phyloP scores from a whole-genome alignment of 1,140 invertebrate species.

The Aradophagus sp. region DNA sequence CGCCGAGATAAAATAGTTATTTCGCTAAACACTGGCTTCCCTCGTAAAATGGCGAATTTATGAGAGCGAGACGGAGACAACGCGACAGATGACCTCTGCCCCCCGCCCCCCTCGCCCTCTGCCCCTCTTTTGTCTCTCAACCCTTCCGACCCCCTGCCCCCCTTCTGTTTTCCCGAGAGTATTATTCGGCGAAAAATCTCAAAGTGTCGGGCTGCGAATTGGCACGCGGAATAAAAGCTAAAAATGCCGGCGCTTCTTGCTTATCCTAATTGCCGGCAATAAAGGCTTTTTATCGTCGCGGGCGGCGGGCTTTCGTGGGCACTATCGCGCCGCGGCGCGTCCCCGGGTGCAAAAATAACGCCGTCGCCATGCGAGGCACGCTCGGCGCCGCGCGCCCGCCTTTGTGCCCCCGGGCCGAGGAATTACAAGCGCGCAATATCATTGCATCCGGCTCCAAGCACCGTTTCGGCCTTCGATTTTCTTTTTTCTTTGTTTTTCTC shows the following conservation, averaged over 20 bases:
- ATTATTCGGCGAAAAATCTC: conserved; percentile 6
- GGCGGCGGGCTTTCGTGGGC: no score
- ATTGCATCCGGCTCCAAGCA: no score
- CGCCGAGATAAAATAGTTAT: conserved; percentile 47
- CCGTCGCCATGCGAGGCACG: conserved; percentile 15
- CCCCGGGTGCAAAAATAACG: conserved; percentile 39
- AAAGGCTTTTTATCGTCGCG: conserved; percentile 29
- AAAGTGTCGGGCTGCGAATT: conserved; percentile 23
- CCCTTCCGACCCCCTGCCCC: neutral
- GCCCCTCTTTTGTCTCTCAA: neutral
- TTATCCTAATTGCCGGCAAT: conserved; percentile 50
- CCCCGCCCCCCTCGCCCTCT: neutral
- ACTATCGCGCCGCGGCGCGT: conserved; percentile 8
- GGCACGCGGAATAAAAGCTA: conserved; percentile 28
- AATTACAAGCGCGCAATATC: no score
- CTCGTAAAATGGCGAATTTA: conserved; percentile 49
- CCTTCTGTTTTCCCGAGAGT: neutral
- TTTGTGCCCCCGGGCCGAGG: no score
- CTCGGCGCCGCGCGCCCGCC: no score
- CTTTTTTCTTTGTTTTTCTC: no score
- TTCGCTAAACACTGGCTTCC: conserved; percentile 35
- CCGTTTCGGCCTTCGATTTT: no score
- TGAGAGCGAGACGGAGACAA: no score
- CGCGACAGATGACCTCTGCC: no score
- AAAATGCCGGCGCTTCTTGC: conserved; percentile 17